These are phyloP conservation scores for Cheiracanthium punctorium DNA, from an alignment of 2,888 invertebrate species.

Conservation along the genomic window DNA sequence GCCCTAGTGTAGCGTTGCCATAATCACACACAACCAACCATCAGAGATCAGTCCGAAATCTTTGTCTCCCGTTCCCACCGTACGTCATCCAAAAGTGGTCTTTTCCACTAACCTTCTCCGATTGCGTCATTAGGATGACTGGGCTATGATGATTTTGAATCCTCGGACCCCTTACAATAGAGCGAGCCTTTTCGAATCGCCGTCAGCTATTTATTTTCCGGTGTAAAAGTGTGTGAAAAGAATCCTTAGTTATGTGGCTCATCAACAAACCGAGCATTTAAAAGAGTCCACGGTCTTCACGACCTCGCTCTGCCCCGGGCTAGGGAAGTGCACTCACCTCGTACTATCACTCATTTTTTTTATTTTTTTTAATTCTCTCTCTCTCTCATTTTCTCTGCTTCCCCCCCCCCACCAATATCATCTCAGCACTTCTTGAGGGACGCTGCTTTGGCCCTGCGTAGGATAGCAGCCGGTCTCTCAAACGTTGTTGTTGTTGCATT, in stretches of 20 bases:
- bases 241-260: conserved; percentile 46
- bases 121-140: too few relatives aligned
- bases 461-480: conserved; percentile 24
- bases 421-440: conserved; percentile 13
- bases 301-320: conserved; percentile 52
- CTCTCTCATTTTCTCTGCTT: not conserved
- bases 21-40: too few relatives aligned
- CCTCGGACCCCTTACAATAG: too few relatives aligned
- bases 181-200: not conserved
- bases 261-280: conserved; percentile 33
- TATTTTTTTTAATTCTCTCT: not conserved
- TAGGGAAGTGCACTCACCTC: conserved; percentile 68
- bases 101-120: too few relatives aligned
- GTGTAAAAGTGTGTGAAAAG: conserved; percentile 33
- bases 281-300: conserved; percentile 39
- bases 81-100: too few relatives aligned
- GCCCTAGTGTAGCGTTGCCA: too few relatives aligned
- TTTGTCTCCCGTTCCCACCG: too few relatives aligned
- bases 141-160: too few relatives aligned
- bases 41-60: too few relatives aligned
- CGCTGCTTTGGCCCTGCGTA: conserved; percentile 26
- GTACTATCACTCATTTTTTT: conserved; percentile 42
- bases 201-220: conserved; percentile 24
- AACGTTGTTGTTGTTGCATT: not conserved
- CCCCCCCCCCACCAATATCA: not conserved